phyloP scores from a whole-genome alignment of 1,140 invertebrate species.

The Polypedilum pembai region DNA sequence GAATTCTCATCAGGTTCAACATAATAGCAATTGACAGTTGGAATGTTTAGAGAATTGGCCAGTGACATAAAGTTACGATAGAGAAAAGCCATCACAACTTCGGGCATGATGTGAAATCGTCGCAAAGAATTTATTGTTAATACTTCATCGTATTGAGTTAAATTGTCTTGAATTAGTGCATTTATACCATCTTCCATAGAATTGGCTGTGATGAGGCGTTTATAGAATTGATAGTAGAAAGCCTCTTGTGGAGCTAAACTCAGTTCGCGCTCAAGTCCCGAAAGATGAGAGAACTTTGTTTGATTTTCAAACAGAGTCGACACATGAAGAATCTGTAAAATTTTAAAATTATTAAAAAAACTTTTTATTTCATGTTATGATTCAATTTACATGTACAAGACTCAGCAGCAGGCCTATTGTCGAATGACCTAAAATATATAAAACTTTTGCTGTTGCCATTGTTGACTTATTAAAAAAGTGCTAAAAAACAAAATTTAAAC shows the following conservation, averaged over 20 bases:
- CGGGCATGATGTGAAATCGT: conserved; percentile 40
- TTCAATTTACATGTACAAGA: neutral
- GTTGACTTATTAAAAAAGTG: too few relatives aligned
- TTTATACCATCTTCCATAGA: conserved; percentile 40
- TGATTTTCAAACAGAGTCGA: conserved; percentile 39
- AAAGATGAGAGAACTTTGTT: conserved; percentile 39
- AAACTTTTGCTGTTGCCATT: neutral
- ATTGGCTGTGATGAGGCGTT: conserved; percentile 38
- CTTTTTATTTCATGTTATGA: neutral
- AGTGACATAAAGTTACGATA: conserved; percentile 36
- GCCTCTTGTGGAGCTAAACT: conserved; percentile 40
- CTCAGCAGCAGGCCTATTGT: neutral
- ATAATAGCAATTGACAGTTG: conserved; percentile 34
- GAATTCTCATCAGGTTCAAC: conserved; percentile 29
- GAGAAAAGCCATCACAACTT: conserved; percentile 39
- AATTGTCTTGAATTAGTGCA: conserved; percentile 38
- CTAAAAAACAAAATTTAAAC: too few relatives aligned
- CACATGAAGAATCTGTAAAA: conserved; percentile 40
- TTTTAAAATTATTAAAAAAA: neutral
- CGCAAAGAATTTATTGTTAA: conserved; percentile 39
- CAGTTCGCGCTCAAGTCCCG: conserved; percentile 39
- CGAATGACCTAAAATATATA: neutral
- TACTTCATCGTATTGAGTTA: conserved; percentile 40
- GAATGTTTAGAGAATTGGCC: conserved; percentile 34
- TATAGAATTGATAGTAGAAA: conserved; percentile 42